These are phyloP conservation scores for Polietes domitor DNA, from an alignment of 2,888 invertebrate genomes.

Conservation along the genomic window DNA sequence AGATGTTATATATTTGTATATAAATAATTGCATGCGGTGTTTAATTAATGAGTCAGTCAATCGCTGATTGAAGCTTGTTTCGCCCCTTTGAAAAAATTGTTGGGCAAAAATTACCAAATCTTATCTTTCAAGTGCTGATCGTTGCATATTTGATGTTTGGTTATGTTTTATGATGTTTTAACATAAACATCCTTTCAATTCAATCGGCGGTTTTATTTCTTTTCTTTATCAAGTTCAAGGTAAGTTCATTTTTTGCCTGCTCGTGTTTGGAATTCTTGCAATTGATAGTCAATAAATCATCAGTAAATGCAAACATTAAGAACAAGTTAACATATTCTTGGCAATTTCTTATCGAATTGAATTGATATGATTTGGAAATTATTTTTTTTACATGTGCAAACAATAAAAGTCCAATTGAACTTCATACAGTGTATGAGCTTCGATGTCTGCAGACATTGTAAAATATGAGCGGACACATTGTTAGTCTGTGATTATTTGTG, in stretches of 20 bases:
- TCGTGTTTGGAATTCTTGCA: too few relatives aligned
- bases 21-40: constrained; percentile 43
- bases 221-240: constrained; percentile 72
- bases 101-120: neutral
- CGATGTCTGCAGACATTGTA: too few relatives aligned
- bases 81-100: neutral
- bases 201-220: neutral
- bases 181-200: constrained; percentile 74
- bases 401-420: too few relatives aligned
- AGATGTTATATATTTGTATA: constrained; percentile 46
- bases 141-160: neutral
- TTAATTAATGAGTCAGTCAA: constrained; percentile 64
- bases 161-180: neutral
- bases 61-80: constrained; percentile 47
- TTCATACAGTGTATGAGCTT: too few relatives aligned
- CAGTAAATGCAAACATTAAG: constrained; percentile 1
- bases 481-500: too few relatives aligned
- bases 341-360: neutral
- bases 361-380: constrained; percentile 2
- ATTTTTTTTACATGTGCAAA: too few relatives aligned
- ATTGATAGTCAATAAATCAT: neutral
- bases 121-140: constrained; percentile 15
- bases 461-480: too few relatives aligned
- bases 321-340: constrained; percentile 31
- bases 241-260: constrained; percentile 47